Evolutionary conservation across 1,140 invertebrate species (phyloP), one percentile per base, ranked within the genome.

Genomic region (Drosophila rhopaloa): DNA sequence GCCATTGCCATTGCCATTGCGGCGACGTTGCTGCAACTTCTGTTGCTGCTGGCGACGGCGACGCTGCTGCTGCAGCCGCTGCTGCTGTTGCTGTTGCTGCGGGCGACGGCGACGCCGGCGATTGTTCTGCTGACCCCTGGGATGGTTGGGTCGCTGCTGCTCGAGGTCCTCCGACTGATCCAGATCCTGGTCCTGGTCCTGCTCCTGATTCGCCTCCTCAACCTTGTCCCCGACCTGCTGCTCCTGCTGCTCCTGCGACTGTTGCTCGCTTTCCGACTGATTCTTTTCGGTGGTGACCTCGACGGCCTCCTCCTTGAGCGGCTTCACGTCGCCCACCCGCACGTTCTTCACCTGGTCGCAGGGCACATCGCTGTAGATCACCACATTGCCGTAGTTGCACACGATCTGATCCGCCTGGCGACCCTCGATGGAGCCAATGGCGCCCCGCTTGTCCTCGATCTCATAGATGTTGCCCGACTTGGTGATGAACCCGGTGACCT

Each of bases 351-450:
- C 90, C 61, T 91, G 41, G 5, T 91, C 83, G 53, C 90, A 91
- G 55, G 90, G 90, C 37, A 91, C 90, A 56, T 91, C 90, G 54
- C 90, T 91, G 67, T 91, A 91, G 63, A 91, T 85, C 6, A 91
- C 90, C 29, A 91, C 76, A 13, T 73, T 76, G 65, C 90, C 90
- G 9, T 91, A 91, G 55, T 90, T 91, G 79, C 90, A 91, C 0
- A 91, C 77, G 10, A 86, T 75, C 35, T 81, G 71, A 3, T 55
- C 56, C 7, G 77, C 65, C 46, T 91, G 90, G 9, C 90, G 90
- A 0, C 76, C 55, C 65, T 91, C 86, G 14, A 91, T 91, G 50
- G 68, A 14, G 19, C 90, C 90, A 13, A 91, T 66, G 48, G 67
- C 24, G 46, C 90, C 86, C 29, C 76, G 59, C 24, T 79, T 82